A percentile compares a stretch with the other conserved stretches of the same genome.
Conservation (phyloP, 2,888 invertebrate species). For the Drosophila colorata region DNA sequence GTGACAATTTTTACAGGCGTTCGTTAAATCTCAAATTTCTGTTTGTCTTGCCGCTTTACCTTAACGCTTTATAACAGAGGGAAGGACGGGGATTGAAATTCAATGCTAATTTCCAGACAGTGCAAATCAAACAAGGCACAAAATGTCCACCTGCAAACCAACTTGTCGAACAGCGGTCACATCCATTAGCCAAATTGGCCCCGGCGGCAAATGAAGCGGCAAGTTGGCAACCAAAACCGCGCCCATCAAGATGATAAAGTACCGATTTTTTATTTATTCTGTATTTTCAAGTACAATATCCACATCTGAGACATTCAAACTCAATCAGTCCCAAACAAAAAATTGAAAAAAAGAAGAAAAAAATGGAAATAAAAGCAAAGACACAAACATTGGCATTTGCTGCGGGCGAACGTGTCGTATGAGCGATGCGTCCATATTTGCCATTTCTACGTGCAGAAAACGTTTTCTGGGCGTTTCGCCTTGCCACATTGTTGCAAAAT, state of each 20-base stretch:
- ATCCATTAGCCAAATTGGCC: constrained; percentile 69
- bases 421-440: constrained; percentile 52
- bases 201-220: constrained; percentile 44
- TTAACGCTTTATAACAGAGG: constrained; percentile 3
- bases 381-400: constrained; percentile 27
- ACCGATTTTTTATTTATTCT: constrained; percentile 12
- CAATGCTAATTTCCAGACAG: constrained; percentile 70
- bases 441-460: not conserved
- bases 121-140: constrained; percentile 57
- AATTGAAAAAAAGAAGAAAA: constrained; percentile 4
- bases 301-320: constrained; percentile 37
- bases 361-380: constrained; percentile 6
- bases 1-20: constrained; percentile 24
- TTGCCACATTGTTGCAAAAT: constrained; percentile 33
- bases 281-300: constrained; percentile 16
- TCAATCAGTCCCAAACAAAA: constrained; percentile 48
- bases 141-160: constrained; percentile 7
- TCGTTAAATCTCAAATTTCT: constrained; percentile 74
- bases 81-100: constrained; percentile 42
- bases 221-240: constrained; percentile 43
- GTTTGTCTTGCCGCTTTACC: constrained; percentile 33
- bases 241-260: constrained; percentile 50
- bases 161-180: not conserved
- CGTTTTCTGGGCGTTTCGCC: constrained; percentile 1
- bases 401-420: constrained; percentile 43